Evolutionary conservation across 2,888 invertebrate species (phyloP).

Genomic region (Tridacna crocea): DNA sequence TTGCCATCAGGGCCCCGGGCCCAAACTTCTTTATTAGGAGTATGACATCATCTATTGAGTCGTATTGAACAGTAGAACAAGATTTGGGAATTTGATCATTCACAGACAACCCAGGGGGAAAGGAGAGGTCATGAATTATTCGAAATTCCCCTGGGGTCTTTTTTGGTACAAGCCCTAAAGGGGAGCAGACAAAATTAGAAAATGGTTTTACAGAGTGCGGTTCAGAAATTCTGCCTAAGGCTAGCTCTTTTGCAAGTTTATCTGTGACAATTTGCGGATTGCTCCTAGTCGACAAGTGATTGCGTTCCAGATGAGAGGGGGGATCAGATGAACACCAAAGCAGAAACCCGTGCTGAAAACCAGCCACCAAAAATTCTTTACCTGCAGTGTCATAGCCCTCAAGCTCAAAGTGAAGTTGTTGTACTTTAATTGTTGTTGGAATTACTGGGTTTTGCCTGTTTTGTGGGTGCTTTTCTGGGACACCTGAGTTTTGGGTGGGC

Average conservation of each 20-base stretch:
- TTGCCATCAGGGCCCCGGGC: conserved; percentile 36
- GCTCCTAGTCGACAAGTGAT: conserved; percentile 27
- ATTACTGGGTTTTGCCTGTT: no score
- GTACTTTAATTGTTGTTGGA: no score
- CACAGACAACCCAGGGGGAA: conserved; percentile 31
- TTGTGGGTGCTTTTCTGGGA: no score
- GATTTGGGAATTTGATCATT: conserved; percentile 44
- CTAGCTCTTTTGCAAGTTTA: conserved; percentile 39
- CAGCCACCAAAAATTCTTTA: not conserved
- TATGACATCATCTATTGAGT: conserved; percentile 46
- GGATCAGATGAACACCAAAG: not conserved
- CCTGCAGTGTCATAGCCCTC: not conserved
- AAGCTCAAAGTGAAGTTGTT: not conserved
- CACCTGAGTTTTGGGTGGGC: no score
- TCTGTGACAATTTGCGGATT: conserved; percentile 30
- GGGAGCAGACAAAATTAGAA: conserved; percentile 37
- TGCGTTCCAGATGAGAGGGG: not conserved
- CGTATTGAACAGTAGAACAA: conserved; percentile 31
- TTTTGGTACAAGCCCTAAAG: conserved; percentile 58
- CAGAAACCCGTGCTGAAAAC: not conserved
- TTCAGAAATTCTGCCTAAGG: conserved; percentile 19
- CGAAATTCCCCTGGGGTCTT: conserved; percentile 24
- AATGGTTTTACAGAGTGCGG: conserved; percentile 40
- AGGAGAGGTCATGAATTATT: conserved; percentile 56
- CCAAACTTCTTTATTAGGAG: conserved; percentile 35